These are phyloP conservation scores for Redunca redunca DNA, from an alignment of 2,113 vertebrate genomes.

Conservation along the genomic window DNA sequence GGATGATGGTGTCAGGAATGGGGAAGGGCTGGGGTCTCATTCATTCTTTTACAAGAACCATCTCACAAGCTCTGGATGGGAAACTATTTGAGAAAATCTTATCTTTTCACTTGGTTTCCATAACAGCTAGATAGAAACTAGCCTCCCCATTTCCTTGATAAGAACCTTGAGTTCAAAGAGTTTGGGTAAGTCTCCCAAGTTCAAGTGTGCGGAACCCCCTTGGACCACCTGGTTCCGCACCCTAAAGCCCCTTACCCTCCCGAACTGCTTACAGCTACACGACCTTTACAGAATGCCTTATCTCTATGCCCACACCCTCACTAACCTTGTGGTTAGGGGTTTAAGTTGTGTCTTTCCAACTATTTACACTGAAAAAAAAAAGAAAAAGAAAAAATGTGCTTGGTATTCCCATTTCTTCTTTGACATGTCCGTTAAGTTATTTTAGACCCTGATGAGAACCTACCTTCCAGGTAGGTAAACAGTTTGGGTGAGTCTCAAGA, in stretches of 20 bases:
- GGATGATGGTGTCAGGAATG: neutral
- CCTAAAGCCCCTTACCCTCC: neutral
- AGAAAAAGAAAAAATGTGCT: neutral
- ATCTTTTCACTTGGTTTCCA: neutral
- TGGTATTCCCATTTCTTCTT: neutral
- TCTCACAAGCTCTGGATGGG: neutral
- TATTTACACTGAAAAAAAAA: neutral
- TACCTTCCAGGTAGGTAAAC: slow-evolving; percentile 42
- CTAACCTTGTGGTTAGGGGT: neutral
- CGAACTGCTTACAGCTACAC: neutral
- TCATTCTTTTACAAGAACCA: neutral
- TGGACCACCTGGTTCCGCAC: neutral
- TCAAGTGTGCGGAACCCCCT: neutral
- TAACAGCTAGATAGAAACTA: neutral
- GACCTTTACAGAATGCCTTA: neutral
- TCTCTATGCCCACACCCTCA: neutral
- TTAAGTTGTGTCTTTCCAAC: neutral
- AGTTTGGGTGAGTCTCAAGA: slow-evolving; percentile 37
- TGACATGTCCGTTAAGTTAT: neutral
- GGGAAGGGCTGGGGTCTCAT: neutral
- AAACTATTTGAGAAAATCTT: neutral
- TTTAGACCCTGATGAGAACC: neutral
- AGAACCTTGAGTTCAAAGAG: neutral
- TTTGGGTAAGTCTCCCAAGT: neutral
- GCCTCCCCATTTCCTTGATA: neutral